Percentiles rank a stretch among this genome's conserved stretches.
Evolutionary conservation across 2,113 vertebrate species (phyloP).

Genomic region (Thunnus thynnus): DNA sequence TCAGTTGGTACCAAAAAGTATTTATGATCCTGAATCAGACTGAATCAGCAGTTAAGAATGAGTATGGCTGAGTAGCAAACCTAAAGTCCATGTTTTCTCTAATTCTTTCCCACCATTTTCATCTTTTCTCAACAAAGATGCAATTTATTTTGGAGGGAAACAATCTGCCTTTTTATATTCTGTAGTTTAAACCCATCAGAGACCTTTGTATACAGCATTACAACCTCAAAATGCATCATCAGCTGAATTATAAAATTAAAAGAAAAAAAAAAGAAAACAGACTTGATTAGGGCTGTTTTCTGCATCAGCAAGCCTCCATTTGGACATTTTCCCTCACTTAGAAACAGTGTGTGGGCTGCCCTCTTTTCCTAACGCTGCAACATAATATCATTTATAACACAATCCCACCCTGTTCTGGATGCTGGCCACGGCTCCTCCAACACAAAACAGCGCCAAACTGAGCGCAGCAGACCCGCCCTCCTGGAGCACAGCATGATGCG

Average conservation of each 20-base stretch:
- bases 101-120: not conserved
- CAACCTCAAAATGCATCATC: not conserved
- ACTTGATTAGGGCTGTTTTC: not conserved
- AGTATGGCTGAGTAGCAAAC: no score
- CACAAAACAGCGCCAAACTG: not conserved
- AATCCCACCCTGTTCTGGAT: constrained; percentile 26
- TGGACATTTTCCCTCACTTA: not conserved
- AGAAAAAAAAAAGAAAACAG: not conserved
- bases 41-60: no score
- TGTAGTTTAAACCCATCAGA: no score
- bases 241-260: not conserved
- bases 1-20: no score
- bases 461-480: constrained; percentile 24
- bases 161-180: no score
- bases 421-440: not conserved
- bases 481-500: not conserved
- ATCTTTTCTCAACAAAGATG: not conserved
- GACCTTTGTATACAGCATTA: no score
- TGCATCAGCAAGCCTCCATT: not conserved
- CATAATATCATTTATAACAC: constrained; percentile 1
- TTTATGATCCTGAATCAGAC: no score
- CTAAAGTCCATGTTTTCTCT: no score
- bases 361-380: not conserved
- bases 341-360: not conserved
- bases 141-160: not conserved